Percentiles rank a stretch among this genome's conserved stretches.
Evolutionary conservation across 2,113 vertebrate genomes (phyloP).

Genomic region (Mugil cephalus): DNA sequence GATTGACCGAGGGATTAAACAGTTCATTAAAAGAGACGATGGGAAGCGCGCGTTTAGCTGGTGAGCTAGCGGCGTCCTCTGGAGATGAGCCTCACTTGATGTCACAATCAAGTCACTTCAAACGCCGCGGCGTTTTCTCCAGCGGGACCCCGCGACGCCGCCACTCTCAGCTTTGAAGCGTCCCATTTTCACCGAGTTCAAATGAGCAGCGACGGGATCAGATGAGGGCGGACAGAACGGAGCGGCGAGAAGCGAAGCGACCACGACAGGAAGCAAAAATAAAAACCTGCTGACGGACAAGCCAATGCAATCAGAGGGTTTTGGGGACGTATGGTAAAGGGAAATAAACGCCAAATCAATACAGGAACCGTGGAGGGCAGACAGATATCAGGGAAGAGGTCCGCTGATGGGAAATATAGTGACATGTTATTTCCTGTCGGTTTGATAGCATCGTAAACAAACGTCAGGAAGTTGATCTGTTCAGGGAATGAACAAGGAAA

Average conservation of each 20-base stretch:
- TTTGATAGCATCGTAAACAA: conserved; percentile 50
- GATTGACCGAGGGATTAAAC: conserved; percentile 29
- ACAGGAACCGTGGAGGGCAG: not conserved
- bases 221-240: conserved; percentile 18
- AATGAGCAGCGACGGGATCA: conserved; percentile 31
- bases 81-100: conserved; percentile 27
- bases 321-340: not conserved
- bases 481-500: conserved; percentile 57
- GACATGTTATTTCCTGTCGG: conserved; percentile 67
- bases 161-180: conserved; percentile 45
- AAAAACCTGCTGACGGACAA: conserved; percentile 19
- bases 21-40: conserved; percentile 26
- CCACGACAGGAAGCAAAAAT: conserved; percentile 11
- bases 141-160: conserved; percentile 7
- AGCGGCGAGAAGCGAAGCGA: conserved; percentile 18
- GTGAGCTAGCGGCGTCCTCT: conserved; percentile 26
- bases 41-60: not conserved
- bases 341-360: conserved; percentile 16
- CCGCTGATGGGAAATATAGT: conserved; percentile 37
- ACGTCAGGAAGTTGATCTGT: conserved; percentile 48
- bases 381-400: conserved; percentile 5
- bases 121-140: conserved; percentile 13
- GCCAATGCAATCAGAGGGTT: not conserved
- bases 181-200: conserved; percentile 32
- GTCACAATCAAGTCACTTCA: conserved; percentile 48